Base-by-base conservation (phyloP, 2,113 vertebrate genomes). In the Podiceps cristatus region DNA sequence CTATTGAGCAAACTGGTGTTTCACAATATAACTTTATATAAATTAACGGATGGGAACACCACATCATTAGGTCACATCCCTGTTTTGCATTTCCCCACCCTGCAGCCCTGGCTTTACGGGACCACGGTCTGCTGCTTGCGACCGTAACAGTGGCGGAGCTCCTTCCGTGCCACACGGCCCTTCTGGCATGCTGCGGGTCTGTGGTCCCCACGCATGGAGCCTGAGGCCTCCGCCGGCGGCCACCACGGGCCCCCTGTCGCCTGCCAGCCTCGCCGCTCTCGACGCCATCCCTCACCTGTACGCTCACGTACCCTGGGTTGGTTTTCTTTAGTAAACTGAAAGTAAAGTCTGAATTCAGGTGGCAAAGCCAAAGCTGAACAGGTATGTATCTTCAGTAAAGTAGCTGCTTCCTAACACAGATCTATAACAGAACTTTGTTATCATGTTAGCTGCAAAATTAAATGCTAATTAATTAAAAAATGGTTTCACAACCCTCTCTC, bases 271-370 rank as follows among this genome's bases (percentile, higher is more conserved):
- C 40, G 28, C 24, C 44, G 2, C 31, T 31, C 15, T n/a, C 69
- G 50, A 2, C 0, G 3, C 1, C 19, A 77, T 11, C 44, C 42
- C 17, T 25, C 35, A 79, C 27, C 24, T 9, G 18, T 11, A 31
- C 12, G 8, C 24, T 64, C 33, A 68, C 0, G 0, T 47, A 22
- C 37, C 7, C 3, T 8, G 13, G 1, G 7, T 11, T 84, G 18
- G 8, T 31, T 24, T 35, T 74, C 50, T 37, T 28, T 24, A 28
- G n/a, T 42, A 58, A 37, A 37, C 29, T 73, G 63, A 44, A 88
- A 69, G 19, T 28, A 11, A 50, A 73, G 11, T 25, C 31, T 55
- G 42, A 86, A 92, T 66, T 49, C 63, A 40, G 50, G 15, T 10
- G 5, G 18, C 20, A 71, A 83, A 83, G 18, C 33, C 58, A n/a